phyloP scores from a whole-genome alignment of 2,888 invertebrate species.

The Pyrochroa serraticornis region DNA sequence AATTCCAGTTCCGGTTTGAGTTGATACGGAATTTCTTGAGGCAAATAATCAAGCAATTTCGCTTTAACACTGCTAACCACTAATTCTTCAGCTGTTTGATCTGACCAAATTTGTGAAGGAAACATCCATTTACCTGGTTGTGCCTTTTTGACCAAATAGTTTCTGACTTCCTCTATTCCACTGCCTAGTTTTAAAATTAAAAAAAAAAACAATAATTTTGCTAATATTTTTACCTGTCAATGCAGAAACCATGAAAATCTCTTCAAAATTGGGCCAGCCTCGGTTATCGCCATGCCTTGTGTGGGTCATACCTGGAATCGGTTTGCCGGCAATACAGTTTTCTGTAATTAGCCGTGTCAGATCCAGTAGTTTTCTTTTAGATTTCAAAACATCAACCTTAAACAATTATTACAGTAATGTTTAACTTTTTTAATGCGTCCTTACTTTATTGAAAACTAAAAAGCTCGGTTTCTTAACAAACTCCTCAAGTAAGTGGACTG shows the following conservation, averaged over 20 bases:
- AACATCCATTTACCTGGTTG: constrained; percentile 72
- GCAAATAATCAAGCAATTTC: constrained; percentile 80
- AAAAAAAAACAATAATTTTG: no score
- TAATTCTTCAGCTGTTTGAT: constrained; percentile 73
- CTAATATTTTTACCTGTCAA: constrained; percentile 62
- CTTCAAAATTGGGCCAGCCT: constrained; percentile 80
- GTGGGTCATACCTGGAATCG: constrained; percentile 34
- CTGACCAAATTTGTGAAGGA: constrained; percentile 70
- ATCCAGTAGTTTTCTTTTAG: constrained; percentile 75
- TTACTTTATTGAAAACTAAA: constrained; percentile 89
- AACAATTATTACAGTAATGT: constrained; percentile 29
- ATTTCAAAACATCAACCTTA: constrained; percentile 74
- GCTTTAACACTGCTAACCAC: constrained; percentile 80
- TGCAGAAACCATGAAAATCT: constrained; percentile 93
- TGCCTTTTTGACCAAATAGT: constrained; percentile 71
- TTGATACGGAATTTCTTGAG: constrained; percentile 86
- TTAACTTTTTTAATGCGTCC: constrained; percentile 28
- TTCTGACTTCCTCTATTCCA: constrained; percentile 54
- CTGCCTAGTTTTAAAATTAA: constrained; percentile 26
- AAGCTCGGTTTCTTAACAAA: constrained; percentile 69
- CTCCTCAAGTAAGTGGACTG: constrained; percentile 71
- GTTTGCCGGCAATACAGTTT: constrained; percentile 51
- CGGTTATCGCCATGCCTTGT: constrained; percentile 33
- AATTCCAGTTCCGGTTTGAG: constrained; percentile 71
- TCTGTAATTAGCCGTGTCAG: constrained; percentile 73